Conservation (phyloP, 2,797 vertebrate genomes). For the Aselliscus stoliczkanus region DNA sequence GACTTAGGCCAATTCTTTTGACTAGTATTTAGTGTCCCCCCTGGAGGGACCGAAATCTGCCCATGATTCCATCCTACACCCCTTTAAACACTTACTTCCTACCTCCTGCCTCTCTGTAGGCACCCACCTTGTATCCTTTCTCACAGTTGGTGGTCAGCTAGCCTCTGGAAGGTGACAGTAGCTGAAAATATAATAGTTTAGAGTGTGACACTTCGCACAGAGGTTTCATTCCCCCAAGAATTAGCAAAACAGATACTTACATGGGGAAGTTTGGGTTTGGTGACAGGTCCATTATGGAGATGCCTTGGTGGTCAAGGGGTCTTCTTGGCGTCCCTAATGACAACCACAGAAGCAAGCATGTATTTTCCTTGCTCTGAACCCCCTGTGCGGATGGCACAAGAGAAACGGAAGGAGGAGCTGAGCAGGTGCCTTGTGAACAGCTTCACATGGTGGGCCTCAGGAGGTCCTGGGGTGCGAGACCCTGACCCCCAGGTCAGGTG, state of each 20-base stretch:
- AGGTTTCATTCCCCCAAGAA: neutral
- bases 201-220: neutral
- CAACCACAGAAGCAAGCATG: neutral
- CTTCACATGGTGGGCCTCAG: neutral
- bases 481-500: fast-evolving
- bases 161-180: neutral
- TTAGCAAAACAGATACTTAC: neutral
- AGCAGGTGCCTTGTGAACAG: neutral
- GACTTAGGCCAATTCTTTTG: neutral
- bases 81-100: neutral
- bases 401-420: neutral
- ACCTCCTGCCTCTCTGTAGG: neutral
- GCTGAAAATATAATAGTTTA: neutral
- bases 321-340: neutral
- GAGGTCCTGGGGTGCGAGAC: neutral
- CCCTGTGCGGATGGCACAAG: neutral
- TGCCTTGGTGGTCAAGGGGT: neutral
- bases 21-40: neutral
- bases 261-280: neutral
- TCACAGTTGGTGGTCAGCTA: neutral
- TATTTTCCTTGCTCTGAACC: neutral
- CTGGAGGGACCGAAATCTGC: neutral
- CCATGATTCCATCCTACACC: neutral
- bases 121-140: neutral
- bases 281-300: neutral